Percentiles rank a stretch among this genome's conserved stretches.
phyloP scores from a whole-genome alignment of 2,888 invertebrate species.

The Andrena marginata region DNA sequence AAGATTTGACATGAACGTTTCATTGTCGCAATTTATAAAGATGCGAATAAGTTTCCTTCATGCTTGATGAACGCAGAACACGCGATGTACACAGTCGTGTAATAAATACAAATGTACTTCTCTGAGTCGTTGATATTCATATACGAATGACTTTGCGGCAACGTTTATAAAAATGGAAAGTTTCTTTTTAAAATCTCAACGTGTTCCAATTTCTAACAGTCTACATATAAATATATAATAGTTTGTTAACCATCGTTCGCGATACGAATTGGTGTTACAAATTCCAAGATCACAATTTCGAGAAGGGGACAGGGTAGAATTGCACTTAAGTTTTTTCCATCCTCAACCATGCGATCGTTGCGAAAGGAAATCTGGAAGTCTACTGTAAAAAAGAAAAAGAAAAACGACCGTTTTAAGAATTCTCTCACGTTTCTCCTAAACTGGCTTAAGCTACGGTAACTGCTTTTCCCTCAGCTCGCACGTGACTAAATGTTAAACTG shows the following conservation, averaged over 20 bases:
- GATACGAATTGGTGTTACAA: conserved; percentile 10
- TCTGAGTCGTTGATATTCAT: conserved; percentile 17
- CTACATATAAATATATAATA: conserved; percentile 27
- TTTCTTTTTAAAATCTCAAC: conserved; percentile 44
- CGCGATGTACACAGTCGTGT: conserved; percentile 36
- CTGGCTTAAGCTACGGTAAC: conserved; percentile 72
- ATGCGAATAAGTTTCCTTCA: conserved; percentile 10
- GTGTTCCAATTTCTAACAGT: conserved; percentile 38
- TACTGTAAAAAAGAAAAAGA: conserved; percentile 40
- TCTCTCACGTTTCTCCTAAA: conserved; percentile 43
- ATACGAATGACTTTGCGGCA: conserved; percentile 37
- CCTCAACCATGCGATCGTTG: conserved; percentile 18
- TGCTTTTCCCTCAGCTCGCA: conserved; percentile 64
- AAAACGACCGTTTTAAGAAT: conserved; percentile 29
- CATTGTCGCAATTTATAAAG: conserved; percentile 34
- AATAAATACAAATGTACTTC: conserved; percentile 54
- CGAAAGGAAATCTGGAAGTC: conserved; percentile 23
- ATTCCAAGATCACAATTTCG: conserved; percentile 42
- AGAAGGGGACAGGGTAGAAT: conserved; percentile 51
- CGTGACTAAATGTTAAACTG: conserved; percentile 50
- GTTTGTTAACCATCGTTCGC: conserved; percentile 27
- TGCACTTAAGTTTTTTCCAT: conserved; percentile 56
- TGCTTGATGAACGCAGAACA: conserved; percentile 26
- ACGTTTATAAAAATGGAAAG: conserved; percentile 23
- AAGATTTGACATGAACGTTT: conserved; percentile 12